Evolutionary conservation across 2,888 invertebrate species (phyloP).

Genomic region (Brachylomia viminalis): DNA sequence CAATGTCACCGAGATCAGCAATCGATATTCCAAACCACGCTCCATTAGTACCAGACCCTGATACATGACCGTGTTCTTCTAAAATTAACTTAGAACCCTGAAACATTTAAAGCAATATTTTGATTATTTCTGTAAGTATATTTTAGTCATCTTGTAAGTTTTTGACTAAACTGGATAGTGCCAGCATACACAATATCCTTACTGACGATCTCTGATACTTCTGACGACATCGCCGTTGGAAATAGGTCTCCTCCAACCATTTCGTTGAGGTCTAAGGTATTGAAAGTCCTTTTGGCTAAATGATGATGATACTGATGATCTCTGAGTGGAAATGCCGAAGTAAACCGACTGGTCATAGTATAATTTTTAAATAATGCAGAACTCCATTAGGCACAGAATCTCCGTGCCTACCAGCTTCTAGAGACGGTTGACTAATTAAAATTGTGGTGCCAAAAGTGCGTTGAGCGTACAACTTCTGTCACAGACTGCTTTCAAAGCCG

Average conservation of each 20-base stretch:
- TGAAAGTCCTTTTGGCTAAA: neutral
- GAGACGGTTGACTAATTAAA: neutral
- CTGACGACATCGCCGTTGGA: no score
- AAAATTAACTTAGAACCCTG: constrained; percentile 75
- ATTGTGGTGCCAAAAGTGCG: no score
- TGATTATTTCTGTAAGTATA: neutral
- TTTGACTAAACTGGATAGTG: neutral
- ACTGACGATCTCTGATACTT: no score
- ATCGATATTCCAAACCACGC: constrained; percentile 92
- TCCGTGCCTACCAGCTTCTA: no score
- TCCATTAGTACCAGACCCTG: constrained; percentile 81
- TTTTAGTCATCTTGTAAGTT: neutral
- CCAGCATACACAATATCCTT: neutral
- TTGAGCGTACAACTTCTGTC: no score
- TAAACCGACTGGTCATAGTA: neutral
- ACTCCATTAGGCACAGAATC: neutral
- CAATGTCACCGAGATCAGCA: constrained; percentile 92
- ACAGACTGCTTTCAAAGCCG: neutral
- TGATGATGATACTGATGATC: neutral
- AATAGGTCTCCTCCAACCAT: neutral
- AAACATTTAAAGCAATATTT: constrained; percentile 32
- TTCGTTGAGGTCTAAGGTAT: neutral
- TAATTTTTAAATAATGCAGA: neutral
- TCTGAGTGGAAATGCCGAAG: neutral
- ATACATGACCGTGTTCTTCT: constrained; percentile 74